Evolutionary conservation across 2,113 vertebrate species (phyloP).

Genomic region (Peromyscus leucopus): DNA sequence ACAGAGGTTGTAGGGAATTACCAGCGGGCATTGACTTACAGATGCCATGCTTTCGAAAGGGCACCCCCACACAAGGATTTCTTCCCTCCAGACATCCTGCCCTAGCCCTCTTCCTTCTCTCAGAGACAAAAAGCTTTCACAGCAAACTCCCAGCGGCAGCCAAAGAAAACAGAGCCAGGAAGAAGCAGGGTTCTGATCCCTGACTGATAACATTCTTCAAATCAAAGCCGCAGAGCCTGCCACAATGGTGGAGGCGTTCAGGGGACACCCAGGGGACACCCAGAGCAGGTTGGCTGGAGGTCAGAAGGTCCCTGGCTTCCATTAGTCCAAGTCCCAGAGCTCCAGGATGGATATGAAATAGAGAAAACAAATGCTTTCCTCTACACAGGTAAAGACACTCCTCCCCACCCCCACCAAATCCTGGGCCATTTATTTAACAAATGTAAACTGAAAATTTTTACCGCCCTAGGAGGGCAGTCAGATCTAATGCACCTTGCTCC

Average conservation of each 20-base stretch:
- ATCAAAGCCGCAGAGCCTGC: background rate
- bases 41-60: background rate
- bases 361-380: background rate
- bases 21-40: fast-evolving
- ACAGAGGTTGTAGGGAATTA: background rate
- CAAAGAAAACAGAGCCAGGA: constrained; percentile 67
- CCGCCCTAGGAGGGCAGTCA: no score
- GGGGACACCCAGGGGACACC: background rate
- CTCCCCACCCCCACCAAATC: no score
- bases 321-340: background rate
- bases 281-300: background rate
- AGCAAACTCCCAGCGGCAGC: background rate
- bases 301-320: background rate
- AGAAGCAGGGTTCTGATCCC: constrained; percentile 44
- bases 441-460: background rate
- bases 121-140: constrained; percentile 45
- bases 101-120: background rate
- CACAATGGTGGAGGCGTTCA: background rate
- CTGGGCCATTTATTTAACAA: background rate
- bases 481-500: background rate
- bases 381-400: background rate
- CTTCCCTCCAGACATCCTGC: background rate
- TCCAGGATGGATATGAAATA: background rate
- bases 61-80: background rate
- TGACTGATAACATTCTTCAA: constrained; percentile 6